phyloP scores from a whole-genome alignment of 2,888 invertebrate species.

The Caenorhabditis sulstoni region DNA sequence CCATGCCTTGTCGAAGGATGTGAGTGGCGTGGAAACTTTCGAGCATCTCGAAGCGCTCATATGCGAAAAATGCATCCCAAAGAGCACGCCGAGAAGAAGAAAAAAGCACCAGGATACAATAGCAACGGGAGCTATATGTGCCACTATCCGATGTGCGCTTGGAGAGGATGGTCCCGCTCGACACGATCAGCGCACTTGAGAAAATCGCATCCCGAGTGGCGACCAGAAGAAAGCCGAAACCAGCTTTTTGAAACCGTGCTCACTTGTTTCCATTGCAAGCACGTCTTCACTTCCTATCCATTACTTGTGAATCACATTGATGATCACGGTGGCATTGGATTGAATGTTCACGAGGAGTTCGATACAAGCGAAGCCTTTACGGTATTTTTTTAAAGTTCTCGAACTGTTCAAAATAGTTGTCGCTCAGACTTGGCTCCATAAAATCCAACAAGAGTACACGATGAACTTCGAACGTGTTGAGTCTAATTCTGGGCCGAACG shows the following conservation, averaged over 20 bases:
- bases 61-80: slow-evolving; percentile 61
- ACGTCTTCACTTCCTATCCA: slow-evolving; percentile 3
- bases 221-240: slow-evolving; percentile 15
- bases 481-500: neutral
- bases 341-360: slow-evolving; percentile 22
- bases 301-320: slow-evolving; percentile 19
- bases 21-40: slow-evolving; percentile 67
- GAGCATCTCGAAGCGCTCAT: slow-evolving; percentile 61
- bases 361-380: neutral
- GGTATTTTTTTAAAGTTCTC: neutral
- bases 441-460: slow-evolving; percentile 12
- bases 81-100: slow-evolving; percentile 46
- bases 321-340: slow-evolving; percentile 35
- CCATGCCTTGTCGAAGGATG: slow-evolving; percentile 64
- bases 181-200: slow-evolving; percentile 68
- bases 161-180: slow-evolving; percentile 67
- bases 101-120: slow-evolving; percentile 53
- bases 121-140: slow-evolving; percentile 63
- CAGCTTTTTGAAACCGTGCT: slow-evolving; percentile 19
- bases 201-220: slow-evolving; percentile 61
- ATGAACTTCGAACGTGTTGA: slow-evolving; percentile 25
- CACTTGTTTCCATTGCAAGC: slow-evolving; percentile 43
- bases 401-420: neutral
- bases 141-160: slow-evolving; percentile 64
- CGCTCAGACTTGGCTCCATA: slow-evolving; percentile 21